phyloP scores from a whole-genome alignment of 2,113 vertebrate species.

The Oncorhynchus mykiss region DNA sequence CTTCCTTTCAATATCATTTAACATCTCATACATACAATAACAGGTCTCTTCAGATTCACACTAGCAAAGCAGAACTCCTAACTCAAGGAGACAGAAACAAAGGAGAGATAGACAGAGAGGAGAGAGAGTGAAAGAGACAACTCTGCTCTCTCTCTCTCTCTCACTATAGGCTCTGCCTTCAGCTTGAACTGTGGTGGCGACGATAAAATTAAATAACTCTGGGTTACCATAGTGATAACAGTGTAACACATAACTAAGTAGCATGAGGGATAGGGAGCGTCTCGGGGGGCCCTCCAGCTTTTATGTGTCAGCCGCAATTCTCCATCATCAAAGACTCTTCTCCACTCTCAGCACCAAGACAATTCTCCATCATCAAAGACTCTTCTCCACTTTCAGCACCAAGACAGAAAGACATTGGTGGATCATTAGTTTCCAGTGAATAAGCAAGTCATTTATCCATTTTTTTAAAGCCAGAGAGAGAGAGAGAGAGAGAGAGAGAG shows the following conservation, averaged over 20 bases:
- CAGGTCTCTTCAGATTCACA: neutral
- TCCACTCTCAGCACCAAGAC: conserved; percentile 55
- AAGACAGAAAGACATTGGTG: conserved; percentile 50
- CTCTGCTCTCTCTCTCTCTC: neutral
- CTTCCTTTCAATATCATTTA: neutral
- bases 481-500: conserved; percentile 22
- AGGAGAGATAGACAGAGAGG: conserved; percentile 13
- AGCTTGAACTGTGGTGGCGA: conserved; percentile 49
- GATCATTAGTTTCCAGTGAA: conserved; percentile 66
- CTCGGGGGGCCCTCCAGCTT: conserved; percentile 41
- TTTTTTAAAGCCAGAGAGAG: neutral
- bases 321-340: conserved; percentile 67
- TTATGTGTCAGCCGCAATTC: conserved; percentile 57
- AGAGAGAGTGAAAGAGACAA: conserved; percentile 25
- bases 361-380: too few species aligned
- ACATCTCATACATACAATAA: neutral
- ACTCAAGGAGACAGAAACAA: neutral
- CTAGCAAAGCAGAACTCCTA: neutral
- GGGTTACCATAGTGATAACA: conserved; percentile 64
- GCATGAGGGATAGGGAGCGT: conserved; percentile 50
- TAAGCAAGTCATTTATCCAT: conserved; percentile 54
- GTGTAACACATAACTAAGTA: conserved; percentile 57
- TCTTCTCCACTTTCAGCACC: too few species aligned
- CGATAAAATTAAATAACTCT: conserved; percentile 65
- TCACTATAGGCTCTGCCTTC: conserved; percentile 17